phyloP scores from a whole-genome alignment of 2,797 vertebrate genomes.

The Sebastes iracundus region DNA sequence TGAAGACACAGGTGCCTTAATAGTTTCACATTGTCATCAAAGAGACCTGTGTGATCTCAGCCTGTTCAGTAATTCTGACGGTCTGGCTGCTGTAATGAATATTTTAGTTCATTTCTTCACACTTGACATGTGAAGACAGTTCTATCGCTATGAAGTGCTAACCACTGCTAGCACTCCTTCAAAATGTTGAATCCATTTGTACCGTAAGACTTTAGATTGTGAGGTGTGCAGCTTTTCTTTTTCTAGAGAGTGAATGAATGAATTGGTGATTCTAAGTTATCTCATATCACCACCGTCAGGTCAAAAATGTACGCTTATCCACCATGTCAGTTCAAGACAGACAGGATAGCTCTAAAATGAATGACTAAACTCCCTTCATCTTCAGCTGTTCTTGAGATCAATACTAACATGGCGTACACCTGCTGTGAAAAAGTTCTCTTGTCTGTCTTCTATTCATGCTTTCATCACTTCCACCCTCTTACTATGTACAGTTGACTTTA shows the following conservation, averaged over 20 bases:
- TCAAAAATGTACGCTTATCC: background rate
- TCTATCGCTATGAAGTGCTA: background rate
- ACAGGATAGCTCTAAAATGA: background rate
- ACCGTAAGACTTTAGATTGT: background rate
- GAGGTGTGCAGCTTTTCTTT: background rate
- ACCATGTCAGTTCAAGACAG: background rate
- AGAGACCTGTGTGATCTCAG: slow-evolving; percentile 51
- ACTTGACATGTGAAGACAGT: slow-evolving; percentile 22
- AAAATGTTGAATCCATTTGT: background rate
- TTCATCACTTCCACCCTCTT: background rate
- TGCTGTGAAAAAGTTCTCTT: background rate
- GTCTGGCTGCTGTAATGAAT: slow-evolving; percentile 56
- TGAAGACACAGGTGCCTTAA: slow-evolving; percentile 51
- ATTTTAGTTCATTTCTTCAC: slow-evolving; percentile 57
- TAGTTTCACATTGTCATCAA: slow-evolving; percentile 66
- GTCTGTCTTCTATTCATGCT: background rate
- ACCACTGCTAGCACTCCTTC: background rate
- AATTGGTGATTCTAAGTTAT: background rate
- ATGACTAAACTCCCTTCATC: background rate
- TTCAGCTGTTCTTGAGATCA: background rate
- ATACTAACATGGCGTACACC: background rate
- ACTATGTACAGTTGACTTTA: background rate
- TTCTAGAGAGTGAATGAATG: background rate
- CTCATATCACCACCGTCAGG: background rate
- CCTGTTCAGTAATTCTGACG: slow-evolving; percentile 58